Percentiles rank a stretch among this genome's conserved stretches.
phyloP scores from a whole-genome alignment of 2,888 invertebrate species.

The Diarsia brunnea region DNA sequence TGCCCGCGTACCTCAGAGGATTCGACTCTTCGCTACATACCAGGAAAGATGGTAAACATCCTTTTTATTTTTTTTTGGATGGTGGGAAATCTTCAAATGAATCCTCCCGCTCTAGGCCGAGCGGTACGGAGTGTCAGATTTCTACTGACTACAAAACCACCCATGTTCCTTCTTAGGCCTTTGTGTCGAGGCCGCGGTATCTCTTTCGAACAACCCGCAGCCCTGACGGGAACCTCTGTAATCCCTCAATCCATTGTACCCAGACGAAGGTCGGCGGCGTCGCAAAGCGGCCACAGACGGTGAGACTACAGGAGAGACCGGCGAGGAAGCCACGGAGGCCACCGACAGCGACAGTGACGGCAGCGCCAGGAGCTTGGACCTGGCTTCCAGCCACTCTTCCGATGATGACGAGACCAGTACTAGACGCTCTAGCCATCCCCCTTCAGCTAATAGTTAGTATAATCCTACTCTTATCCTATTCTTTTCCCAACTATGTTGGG shows the following conservation, averaged over 20 bases:
- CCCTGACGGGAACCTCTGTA: background rate
- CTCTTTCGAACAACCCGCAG: too few species aligned
- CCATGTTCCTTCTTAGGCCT: too few species aligned
- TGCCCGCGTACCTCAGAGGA: conserved; percentile 93
- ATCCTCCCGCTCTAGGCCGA: too few species aligned
- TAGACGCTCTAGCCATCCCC: conserved; percentile 76
- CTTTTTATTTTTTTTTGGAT: too few species aligned
- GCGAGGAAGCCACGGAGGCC: conserved; percentile 89
- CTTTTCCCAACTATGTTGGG: too few species aligned
- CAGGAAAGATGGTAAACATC: conserved; percentile 86
- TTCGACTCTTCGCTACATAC: conserved; percentile 90
- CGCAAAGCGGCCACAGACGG: conserved; percentile 74
- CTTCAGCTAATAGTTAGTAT: conserved; percentile 68
- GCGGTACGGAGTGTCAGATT: too few species aligned
- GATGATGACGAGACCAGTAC: conserved; percentile 94
- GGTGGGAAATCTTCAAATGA: too few species aligned
- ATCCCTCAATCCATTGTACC: background rate
- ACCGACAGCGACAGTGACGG: conserved; percentile 96
- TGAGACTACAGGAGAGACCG: conserved; percentile 47
- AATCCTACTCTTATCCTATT: too few species aligned
- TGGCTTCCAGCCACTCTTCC: conserved; percentile 98
- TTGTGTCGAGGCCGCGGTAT: too few species aligned
- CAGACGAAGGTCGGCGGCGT: conserved; percentile 82
- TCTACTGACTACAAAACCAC: too few species aligned
- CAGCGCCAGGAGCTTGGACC: conserved; percentile 95